phyloP scores from a whole-genome alignment of 2,888 invertebrate species.

The Synergus itoensis region DNA sequence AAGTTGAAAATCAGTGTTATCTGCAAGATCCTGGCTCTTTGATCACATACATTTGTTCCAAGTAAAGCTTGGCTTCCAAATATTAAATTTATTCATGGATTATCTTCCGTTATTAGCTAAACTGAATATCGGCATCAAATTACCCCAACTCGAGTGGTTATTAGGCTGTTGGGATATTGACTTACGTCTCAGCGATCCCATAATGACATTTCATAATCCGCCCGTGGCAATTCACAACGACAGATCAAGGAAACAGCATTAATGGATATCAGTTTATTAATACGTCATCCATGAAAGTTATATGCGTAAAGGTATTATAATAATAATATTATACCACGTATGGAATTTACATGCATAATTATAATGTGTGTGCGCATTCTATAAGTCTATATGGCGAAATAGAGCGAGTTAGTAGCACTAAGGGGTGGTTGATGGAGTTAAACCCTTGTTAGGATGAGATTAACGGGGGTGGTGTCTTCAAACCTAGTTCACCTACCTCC shows the following conservation, averaged over 20 bases:
- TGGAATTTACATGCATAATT: no score
- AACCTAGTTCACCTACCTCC: conserved; percentile 44
- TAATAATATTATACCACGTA: background rate
- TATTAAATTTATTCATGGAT: no score
- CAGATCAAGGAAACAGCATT: conserved; percentile 56
- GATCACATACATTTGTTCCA: no score
- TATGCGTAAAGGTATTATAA: background rate
- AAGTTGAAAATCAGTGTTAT: no score
- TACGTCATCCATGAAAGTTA: conserved; percentile 45
- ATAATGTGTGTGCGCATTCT: background rate
- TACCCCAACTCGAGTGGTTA: background rate
- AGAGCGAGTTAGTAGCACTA: background rate
- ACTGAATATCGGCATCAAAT: no score
- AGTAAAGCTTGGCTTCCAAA: no score
- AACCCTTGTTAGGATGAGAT: conserved; percentile 69
- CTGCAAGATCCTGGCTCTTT: no score
- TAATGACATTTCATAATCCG: conserved; percentile 68
- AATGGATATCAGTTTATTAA: conserved; percentile 64
- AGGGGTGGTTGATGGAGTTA: conserved; percentile 59
- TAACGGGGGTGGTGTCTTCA: conserved; percentile 60
- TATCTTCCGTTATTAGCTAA: no score
- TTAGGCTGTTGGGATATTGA: conserved; percentile 58
- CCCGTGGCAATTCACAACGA: conserved; percentile 61
- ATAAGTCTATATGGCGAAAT: background rate
- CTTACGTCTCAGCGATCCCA: conserved; percentile 62